A percentile compares a stretch with the other conserved stretches of the same genome.
These are phyloP conservation scores for Myotis pilosus DNA, from an alignment of 2,797 vertebrate genomes.

Conservation along the genomic window DNA sequence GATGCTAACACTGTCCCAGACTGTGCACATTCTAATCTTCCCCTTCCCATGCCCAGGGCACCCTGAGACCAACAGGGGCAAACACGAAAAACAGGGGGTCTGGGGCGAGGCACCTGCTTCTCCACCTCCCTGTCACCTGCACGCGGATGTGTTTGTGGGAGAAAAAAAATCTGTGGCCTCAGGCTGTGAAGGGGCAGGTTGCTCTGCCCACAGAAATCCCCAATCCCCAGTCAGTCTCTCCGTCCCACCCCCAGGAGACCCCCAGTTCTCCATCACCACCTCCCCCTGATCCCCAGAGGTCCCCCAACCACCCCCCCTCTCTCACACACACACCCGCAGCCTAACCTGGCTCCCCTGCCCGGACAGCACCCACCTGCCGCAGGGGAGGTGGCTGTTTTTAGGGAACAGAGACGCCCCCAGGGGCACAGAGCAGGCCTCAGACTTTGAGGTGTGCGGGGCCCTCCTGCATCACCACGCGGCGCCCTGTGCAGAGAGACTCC, in stretches of 20 bases:
- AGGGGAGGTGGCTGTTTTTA: background rate
- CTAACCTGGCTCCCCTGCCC: no score
- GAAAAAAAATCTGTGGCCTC: background rate
- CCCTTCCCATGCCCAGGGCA: background rate
- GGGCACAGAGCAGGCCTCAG: rapidly evolving
- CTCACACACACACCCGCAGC: background rate
- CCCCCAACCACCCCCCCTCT: background rate
- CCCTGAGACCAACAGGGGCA: background rate
- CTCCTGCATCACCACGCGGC: rapidly evolving
- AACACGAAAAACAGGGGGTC: background rate
- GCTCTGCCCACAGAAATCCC: background rate
- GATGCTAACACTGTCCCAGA: background rate
- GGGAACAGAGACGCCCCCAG: background rate
- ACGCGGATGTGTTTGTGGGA: background rate
- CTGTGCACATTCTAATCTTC: rapidly evolving
- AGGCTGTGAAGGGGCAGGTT: background rate
- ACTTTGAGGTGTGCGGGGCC: rapidly evolving
- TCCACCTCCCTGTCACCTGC: background rate
- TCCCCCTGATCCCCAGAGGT: no score
- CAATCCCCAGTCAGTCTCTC: background rate
- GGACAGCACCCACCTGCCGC: rapidly evolving
- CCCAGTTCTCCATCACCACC: background rate
- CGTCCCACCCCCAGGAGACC: background rate
- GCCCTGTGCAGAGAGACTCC: background rate
- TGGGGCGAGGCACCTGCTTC: background rate